Base-by-base conservation (phyloP, 2,888 invertebrate genomes). In the Pardosa pseudoannulata region DNA sequence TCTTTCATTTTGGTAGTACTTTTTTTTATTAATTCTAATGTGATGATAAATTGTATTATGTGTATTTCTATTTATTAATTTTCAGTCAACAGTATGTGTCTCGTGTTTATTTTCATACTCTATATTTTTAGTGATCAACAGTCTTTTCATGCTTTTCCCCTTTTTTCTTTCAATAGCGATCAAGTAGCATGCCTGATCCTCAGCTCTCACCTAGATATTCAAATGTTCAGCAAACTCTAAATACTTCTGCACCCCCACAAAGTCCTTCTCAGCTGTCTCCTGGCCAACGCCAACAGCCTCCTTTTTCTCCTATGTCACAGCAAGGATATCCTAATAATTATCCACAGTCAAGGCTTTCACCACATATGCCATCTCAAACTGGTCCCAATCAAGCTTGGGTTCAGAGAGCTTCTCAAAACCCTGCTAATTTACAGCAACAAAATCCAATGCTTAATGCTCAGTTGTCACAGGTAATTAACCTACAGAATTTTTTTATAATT, bases 391-490 rank as follows among this genome's bases (percentile, higher is more conserved):
- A 83, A 36, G 50, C 85, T 2, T 79, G 80, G 87, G 85, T 67
- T 29, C 83, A 67, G 39, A 67, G 81, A 39, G 71, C 79, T 32
- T 64, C 80, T 9, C 79, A 88, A 62, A 82, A 76, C 71, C 75
- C 73, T 31, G 81, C 79, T 0, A 86, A 85, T 29, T 81, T 90
- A 9, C 90, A 90, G 75, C 90, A 90, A 76, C 95, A 96, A 92
- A 96, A 97, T 92, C 96, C 97, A 32, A 96, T 97, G 96, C 93
- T 97, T 90, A 96, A 95, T 92, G 95, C 96, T 90, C 96, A 96
- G 92, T 93, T 96, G 90, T 95, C 95, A 91, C 96, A 96, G 92
- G 94, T 88, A 29, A 27, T 31, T 79, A 0, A 46, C 16, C n/a
- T n/a, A n/a, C n/a, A n/a, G n/a, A n/a, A n/a, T n/a, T n/a, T n/a